Percentiles rank a stretch among this genome's conserved stretches.
Evolutionary conservation across 2,888 invertebrate genomes (phyloP).

Genomic region (Andrena bicolor): DNA sequence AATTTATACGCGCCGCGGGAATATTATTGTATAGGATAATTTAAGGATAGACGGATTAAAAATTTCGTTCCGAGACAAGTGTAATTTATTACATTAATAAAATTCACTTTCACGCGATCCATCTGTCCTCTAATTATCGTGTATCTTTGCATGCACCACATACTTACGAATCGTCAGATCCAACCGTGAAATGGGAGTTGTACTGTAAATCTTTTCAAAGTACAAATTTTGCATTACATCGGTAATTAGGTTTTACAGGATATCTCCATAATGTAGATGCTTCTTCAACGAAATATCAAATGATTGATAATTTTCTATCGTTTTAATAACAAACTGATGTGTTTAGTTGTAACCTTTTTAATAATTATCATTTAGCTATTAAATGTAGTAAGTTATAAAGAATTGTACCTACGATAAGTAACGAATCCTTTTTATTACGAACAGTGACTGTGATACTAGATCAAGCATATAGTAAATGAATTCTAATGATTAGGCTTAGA

Average conservation of each 20-base stretch:
- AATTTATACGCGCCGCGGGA: constrained; percentile 14
- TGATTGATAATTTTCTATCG: constrained; percentile 13
- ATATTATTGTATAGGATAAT: constrained; percentile 14
- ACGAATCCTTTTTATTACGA: constrained; percentile 36
- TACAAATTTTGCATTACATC: constrained; percentile 28
- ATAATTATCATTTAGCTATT: neutral
- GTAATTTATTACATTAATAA: constrained; percentile 14
- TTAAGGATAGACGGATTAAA: constrained; percentile 17
- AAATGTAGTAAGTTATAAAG: constrained; percentile 20
- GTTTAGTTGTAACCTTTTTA: constrained; percentile 5
- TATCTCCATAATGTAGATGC: neutral
- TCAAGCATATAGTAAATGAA: constrained; percentile 32
- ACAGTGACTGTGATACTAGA: constrained; percentile 60
- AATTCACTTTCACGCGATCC: constrained; percentile 24
- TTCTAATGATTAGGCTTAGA: constrained; percentile 19
- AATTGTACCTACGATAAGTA: constrained; percentile 20
- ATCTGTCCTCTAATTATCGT: constrained; percentile 31
- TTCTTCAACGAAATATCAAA: constrained; percentile 3
- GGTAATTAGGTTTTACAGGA: neutral
- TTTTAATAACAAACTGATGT: neutral
- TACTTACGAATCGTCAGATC: neutral
- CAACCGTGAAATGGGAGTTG: neutral
- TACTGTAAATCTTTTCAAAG: constrained; percentile 11
- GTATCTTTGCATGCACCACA: constrained; percentile 4
- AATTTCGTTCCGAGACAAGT: constrained; percentile 1